Percentiles rank a stretch among this genome's conserved stretches.
Conservation (phyloP, 2,797 vertebrate genomes). For the Danio choprae region DNA sequence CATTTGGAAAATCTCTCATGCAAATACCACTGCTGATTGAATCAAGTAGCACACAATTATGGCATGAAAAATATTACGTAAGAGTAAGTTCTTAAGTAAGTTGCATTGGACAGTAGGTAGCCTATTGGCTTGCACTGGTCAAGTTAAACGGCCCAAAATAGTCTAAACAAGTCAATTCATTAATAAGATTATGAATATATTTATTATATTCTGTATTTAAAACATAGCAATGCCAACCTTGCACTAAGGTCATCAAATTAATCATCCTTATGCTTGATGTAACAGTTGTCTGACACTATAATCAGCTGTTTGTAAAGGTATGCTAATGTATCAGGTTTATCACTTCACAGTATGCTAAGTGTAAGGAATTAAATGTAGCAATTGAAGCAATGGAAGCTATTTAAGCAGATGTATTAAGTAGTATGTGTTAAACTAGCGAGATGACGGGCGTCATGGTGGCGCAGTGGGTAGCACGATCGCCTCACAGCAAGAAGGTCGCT, state of each 20-base stretch:
- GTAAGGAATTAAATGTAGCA: too few relatives aligned
- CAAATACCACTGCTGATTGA: slow-evolving; percentile 33
- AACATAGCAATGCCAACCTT: too few relatives aligned
- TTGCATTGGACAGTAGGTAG: not conserved
- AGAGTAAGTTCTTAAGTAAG: not conserved
- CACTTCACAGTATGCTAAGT: too few relatives aligned
- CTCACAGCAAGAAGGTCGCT: too few relatives aligned
- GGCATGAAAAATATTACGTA: not conserved
- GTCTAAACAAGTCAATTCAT: not conserved
- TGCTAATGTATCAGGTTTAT: not conserved
- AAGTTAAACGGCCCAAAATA: not conserved
- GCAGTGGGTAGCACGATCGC: too few relatives aligned
- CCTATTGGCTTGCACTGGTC: not conserved
- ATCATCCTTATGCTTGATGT: not conserved
- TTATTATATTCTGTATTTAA: not conserved
- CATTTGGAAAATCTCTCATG: slow-evolving; percentile 27
- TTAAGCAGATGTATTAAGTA: too few relatives aligned
- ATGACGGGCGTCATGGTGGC: too few relatives aligned
- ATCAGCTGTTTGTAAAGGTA: not conserved
- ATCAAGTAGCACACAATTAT: slow-evolving; percentile 12
- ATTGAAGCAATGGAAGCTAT: too few relatives aligned
- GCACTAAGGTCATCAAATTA: not conserved
- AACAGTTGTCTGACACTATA: not conserved
- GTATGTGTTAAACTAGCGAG: not conserved
- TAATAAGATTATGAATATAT: too few relatives aligned